These are phyloP conservation scores for Anoplophora glabripennis DNA, from an alignment of 1,140 invertebrate genomes.

Conservation along the genomic window DNA sequence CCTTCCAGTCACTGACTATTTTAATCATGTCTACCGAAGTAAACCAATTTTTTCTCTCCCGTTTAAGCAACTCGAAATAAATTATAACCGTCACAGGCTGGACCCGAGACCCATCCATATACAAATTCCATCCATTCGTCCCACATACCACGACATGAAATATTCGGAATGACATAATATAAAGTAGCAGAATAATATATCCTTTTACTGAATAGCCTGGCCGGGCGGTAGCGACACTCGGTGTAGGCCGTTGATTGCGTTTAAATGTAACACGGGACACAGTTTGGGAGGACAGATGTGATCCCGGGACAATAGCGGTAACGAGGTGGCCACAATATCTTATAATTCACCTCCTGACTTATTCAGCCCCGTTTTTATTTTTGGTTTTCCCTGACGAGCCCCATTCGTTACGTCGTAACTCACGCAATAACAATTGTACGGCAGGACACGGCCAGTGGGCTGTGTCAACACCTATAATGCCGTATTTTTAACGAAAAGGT, in stretches of 20 bases:
- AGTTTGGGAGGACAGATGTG: slow-evolving; percentile 37
- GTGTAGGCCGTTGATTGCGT: slow-evolving; percentile 27
- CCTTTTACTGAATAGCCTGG: too few relatives aligned
- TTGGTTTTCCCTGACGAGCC: slow-evolving; percentile 3
- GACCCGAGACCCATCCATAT: too few relatives aligned
- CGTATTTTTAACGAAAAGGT: too few relatives aligned
- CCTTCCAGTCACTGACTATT: too few relatives aligned
- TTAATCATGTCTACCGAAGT: too few relatives aligned
- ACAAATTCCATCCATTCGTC: too few relatives aligned
- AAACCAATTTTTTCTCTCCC: too few relatives aligned
- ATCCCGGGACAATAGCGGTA: slow-evolving; percentile 34
- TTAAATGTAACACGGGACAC: slow-evolving; percentile 19
- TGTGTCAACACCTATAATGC: slow-evolving; percentile 12
- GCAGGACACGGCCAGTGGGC: slow-evolving; percentile 4
- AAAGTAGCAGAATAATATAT: too few relatives aligned
- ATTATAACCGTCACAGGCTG: too few relatives aligned
- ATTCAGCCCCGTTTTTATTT: slow-evolving; percentile 12
- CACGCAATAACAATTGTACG: slow-evolving; percentile 5
- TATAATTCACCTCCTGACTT: slow-evolving; percentile 23
- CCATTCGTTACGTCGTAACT: slow-evolving; percentile 7
- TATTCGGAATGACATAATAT: too few relatives aligned
- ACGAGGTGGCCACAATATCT: slow-evolving; percentile 34
- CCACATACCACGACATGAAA: too few relatives aligned
- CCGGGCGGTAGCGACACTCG: slow-evolving; percentile 21
- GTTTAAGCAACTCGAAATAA: too few relatives aligned